Percentiles rank a stretch among this genome's conserved stretches.
Evolutionary conservation across 2,113 vertebrate genomes (phyloP).

Genomic region (Passer domesticus): DNA sequence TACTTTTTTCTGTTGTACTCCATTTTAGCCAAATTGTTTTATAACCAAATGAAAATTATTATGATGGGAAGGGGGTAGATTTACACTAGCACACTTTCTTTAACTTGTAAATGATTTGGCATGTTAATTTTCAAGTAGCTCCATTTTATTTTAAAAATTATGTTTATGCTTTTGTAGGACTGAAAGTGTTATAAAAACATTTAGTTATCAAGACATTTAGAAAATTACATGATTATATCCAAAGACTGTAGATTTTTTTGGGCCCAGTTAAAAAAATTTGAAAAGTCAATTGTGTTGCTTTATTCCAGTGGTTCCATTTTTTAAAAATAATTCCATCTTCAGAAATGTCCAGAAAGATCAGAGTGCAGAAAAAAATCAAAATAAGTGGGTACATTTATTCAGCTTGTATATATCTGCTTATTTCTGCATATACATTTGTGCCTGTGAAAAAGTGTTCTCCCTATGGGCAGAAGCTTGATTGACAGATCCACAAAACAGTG

Average conservation of each 20-base stretch:
- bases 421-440: slow-evolving; percentile 5
- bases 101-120: accelerated
- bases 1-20: not conserved
- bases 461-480: not conserved
- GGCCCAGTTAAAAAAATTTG: not conserved
- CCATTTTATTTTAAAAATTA: not conserved
- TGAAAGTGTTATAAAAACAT: not conserved
- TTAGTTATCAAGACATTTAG: not conserved
- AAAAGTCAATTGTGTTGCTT: not conserved
- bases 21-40: not conserved
- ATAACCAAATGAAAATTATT: not conserved
- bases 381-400: not conserved
- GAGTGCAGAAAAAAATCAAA: not conserved
- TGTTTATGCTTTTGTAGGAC: not conserved
- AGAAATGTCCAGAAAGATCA: not conserved
- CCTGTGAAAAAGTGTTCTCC: not conserved
- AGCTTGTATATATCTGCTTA: not conserved
- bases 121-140: not conserved
- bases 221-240: not conserved
- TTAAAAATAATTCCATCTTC: not conserved
- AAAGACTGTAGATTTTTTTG: not conserved
- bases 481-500: not conserved
- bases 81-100: not conserved
- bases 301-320: not conserved
- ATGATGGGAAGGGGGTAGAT: not conserved